Evolutionary conservation across 1,140 invertebrate genomes (phyloP), one percentile per base, ranked within the genome.

Genomic region (Nephotettix cincticeps): DNA sequence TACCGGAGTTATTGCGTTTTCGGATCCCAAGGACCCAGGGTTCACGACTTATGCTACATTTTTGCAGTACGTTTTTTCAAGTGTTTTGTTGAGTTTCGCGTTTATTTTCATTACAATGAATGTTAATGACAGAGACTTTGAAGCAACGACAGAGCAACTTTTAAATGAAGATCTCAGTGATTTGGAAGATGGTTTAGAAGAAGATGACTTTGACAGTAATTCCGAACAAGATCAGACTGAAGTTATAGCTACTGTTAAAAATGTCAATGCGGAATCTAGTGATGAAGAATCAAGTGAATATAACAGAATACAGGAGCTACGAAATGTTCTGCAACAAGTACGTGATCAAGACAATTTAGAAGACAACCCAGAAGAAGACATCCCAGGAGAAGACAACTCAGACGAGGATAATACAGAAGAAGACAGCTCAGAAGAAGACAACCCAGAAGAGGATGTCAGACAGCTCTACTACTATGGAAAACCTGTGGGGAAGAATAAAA

Each of bases 51-150:
- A n/a, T n/a, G 40, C n/a, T n/a, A 43, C n/a, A 11, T n/a, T 56
- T 56, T 56, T 6, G 9, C 14, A 56, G 51, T n/a, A 11, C 23
- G 9, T 13, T 11, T n/a, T n/a, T 14, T 11, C 21, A n/a, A 13
- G 9, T 23, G 23, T 56, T 11, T 11, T 56, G 9, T 6, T 56
- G 6, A 11, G 21, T 11, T 23, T 56, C 14, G 51, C 21, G 14
- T 11, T 56, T 11, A 21, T 23, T 56, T 14, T 56, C 21, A 11
- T 56, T 11, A 9, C 14, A 23, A 63, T 63, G 58, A 30, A 63
- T 28, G 58, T 63, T 19, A 63, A 30, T 29, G 58, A 63, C 27
- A 63, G 47, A 19, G 47, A 54, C 47, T 54, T 54, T 21, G 47
- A 54, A 19, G 6, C 47, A 6, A 54, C 47, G 13, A 54, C 47